Evolutionary conservation across 2,888 invertebrate genomes (phyloP), one percentile per base, ranked within the genome.

Genomic region (Zele albiditarsus): DNA sequence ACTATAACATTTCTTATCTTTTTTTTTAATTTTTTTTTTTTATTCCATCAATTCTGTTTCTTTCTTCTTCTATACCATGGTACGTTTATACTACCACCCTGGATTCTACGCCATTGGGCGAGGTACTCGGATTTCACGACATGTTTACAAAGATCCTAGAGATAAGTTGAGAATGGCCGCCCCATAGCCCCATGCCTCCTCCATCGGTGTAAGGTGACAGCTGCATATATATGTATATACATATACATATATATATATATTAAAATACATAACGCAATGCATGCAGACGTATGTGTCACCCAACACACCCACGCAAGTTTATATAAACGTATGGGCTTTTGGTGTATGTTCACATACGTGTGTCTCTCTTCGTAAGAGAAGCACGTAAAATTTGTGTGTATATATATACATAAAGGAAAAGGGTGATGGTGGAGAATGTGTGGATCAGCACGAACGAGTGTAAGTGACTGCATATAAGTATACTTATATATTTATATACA

Each of bases 131-230:
- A 89, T 89, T 89, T 89, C 89, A 89, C 89, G 89, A 88, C 89
- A 88, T 89, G 89, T 89, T 89, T 89, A 89, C 89, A 89, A 89
- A 88, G 89, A 89, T 89, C 88, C 88, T 87, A 88, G 88, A 89
- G 89, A 89, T 89, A 89, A 88, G 89, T 89, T 89, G 88, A 88
- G 89, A 88, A 88, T 88, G 88, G 89, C 87, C 87, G 87, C 84
- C 84, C 84, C 84, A 84, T 84, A 53, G 82, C 85, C 74, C 78
- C 77, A 76, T 80, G 75, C 78, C 79, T 80, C 73, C 85, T 84
- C 83, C 86, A 58, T 85, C 84, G 88, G 89, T 88, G 86, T 89
- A 89, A 89, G 89, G 88, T 89, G 89, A 89, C 89, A 89, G 89
- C 88, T 88, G 89, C 87, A 87, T 84, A 85, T 86, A 87, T 84